These are phyloP conservation scores for Pyralis farinalis DNA, from an alignment of 2,888 invertebrate species.

Conservation along the genomic window DNA sequence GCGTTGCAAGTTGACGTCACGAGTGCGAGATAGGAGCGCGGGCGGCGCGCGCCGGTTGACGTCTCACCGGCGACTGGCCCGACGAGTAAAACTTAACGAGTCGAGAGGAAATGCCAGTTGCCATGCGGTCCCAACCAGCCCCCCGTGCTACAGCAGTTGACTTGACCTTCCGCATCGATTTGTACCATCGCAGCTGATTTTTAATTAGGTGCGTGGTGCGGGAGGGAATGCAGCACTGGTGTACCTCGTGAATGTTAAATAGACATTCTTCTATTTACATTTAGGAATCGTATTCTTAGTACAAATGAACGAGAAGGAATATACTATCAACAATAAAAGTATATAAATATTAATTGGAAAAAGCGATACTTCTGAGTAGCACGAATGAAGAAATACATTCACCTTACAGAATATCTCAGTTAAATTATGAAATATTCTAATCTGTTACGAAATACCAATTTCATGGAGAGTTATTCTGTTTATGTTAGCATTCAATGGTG, in stretches of 20 bases:
- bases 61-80: slow-evolving; percentile 67
- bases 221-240: slow-evolving; percentile 1
- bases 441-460: too few species aligned
- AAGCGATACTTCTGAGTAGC: too few species aligned
- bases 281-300: too few species aligned
- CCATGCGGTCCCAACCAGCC: slow-evolving; percentile 59
- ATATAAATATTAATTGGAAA: too few species aligned
- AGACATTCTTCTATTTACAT: too few species aligned
- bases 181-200: slow-evolving; percentile 51
- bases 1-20: slow-evolving; percentile 71
- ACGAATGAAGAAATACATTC: too few species aligned
- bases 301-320: too few species aligned
- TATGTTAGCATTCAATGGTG: too few species aligned
- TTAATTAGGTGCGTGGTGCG: slow-evolving; percentile 14
- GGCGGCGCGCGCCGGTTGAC: slow-evolving; percentile 74
- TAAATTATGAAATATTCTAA: too few species aligned
- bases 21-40: slow-evolving; percentile 53
- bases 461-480: too few species aligned
- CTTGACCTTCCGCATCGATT: slow-evolving; percentile 68
- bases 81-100: slow-evolving; percentile 29
- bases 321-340: too few species aligned
- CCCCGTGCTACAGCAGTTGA: slow-evolving; percentile 42
- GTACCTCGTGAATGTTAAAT: slow-evolving; percentile 6
- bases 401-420: too few species aligned
- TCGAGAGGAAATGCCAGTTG: slow-evolving; percentile 67